Evolutionary conservation across 2,113 vertebrate genomes (phyloP).

Genomic region (Poecilia latipinna): DNA sequence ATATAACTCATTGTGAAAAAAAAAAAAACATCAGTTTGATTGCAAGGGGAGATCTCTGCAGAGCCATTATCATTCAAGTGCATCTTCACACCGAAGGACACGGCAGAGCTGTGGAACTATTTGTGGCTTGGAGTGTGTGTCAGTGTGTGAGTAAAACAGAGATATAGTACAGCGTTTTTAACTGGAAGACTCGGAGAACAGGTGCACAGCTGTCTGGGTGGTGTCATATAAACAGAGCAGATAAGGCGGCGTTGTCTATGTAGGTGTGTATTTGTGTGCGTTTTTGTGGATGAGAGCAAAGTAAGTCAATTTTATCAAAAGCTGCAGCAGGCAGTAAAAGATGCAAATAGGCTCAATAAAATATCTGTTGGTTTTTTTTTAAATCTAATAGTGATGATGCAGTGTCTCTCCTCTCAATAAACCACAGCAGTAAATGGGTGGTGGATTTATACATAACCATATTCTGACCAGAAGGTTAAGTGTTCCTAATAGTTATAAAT

Average conservation of each 20-base stretch:
- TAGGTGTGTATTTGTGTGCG: slow-evolving; percentile 4
- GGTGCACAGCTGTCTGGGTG: slow-evolving; percentile 41
- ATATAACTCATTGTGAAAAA: slow-evolving; percentile 63
- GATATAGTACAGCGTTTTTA: slow-evolving; percentile 22
- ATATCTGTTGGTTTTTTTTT: slow-evolving; percentile 49
- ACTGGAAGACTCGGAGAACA: slow-evolving; percentile 17
- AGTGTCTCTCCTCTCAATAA: slow-evolving; percentile 60
- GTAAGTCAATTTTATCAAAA: slow-evolving; percentile 57
- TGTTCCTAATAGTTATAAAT: slow-evolving; percentile 82
- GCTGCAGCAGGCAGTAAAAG: slow-evolving; percentile 64
- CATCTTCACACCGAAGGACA: slow-evolving; percentile 73
- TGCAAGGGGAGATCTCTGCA: slow-evolving; percentile 68
- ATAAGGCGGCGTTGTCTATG: slow-evolving; percentile 8
- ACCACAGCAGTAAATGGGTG: slow-evolving; percentile 68
- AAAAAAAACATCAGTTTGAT: slow-evolving; percentile 57
- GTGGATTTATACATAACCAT: slow-evolving; percentile 71
- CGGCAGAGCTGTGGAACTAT: slow-evolving; percentile 50
- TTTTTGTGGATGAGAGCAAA: slow-evolving; percentile 10
- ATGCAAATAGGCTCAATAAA: slow-evolving; percentile 70
- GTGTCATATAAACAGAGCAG: slow-evolving; percentile 31
- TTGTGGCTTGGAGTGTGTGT: slow-evolving; percentile 31
- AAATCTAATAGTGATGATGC: slow-evolving; percentile 67
- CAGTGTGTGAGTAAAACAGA: slow-evolving; percentile 17
- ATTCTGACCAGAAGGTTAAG: slow-evolving; percentile 77
- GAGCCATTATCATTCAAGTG: slow-evolving; percentile 75